These are phyloP conservation scores for Tenthredo scrophulariae DNA, from an alignment of 2,888 invertebrate species.

Conservation along the genomic window DNA sequence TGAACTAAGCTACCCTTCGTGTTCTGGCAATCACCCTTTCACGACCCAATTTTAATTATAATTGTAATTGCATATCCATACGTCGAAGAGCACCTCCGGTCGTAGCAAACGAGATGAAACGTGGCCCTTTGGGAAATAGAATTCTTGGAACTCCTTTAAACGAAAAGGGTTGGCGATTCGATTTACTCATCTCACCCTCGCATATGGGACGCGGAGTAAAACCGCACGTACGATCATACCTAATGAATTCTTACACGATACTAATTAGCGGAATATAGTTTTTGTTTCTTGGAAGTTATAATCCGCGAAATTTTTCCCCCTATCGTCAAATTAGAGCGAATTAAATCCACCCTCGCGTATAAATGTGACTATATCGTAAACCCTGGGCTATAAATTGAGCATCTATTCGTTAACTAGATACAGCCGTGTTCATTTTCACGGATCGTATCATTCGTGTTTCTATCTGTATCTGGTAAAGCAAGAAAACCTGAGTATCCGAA, in stretches of 20 bases:
- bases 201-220: background rate
- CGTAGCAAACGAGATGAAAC: background rate
- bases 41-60: background rate
- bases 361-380: conserved; percentile 2
- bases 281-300: background rate
- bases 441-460: background rate
- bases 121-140: conserved; percentile 14
- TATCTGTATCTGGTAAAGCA: background rate
- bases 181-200: conserved; percentile 6
- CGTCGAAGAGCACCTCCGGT: background rate
- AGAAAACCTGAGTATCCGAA: background rate
- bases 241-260: background rate
- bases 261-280: background rate
- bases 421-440: background rate
- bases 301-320: background rate
- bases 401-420: background rate
- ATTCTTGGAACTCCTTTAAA: background rate
- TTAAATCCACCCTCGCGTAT: background rate
- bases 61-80: background rate
- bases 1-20: too few relatives aligned
- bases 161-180: conserved; percentile 14
- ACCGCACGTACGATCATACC: background rate
- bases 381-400: background rate
- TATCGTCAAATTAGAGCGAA: background rate
- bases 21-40: background rate